Conservation (phyloP, 2,888 invertebrate genomes). For the Tiphia femorata region DNA sequence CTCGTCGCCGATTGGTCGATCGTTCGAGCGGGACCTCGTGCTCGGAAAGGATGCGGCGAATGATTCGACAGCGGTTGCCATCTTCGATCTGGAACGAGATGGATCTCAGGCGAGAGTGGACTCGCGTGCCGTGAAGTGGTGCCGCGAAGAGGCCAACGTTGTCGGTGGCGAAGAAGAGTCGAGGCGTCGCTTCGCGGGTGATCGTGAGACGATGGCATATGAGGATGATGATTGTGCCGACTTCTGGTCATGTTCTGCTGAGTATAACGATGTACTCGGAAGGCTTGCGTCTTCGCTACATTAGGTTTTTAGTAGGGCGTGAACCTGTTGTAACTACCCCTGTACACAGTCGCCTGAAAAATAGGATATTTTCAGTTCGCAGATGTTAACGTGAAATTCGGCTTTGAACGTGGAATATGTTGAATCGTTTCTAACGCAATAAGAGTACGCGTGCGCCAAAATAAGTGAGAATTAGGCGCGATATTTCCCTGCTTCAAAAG, state of each 20-base stretch:
- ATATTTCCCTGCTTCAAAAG: too few relatives aligned
- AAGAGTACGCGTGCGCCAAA: too few relatives aligned
- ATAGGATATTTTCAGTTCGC: not conserved
- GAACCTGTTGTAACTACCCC: constrained; percentile 95
- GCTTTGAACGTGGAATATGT: too few relatives aligned
- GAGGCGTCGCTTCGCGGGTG: constrained; percentile 65
- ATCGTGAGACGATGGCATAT: constrained; percentile 40
- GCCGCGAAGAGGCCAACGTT: too few relatives aligned
- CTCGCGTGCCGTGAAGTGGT: not conserved
- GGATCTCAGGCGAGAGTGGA: not conserved
- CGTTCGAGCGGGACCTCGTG: too few relatives aligned
- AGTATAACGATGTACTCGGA: constrained; percentile 56
- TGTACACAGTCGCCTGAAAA: constrained; percentile 90
- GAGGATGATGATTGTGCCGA: constrained; percentile 50
- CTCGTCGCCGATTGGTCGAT: too few relatives aligned
- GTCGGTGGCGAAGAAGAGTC: constrained; percentile 41
- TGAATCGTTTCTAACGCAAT: too few relatives aligned
- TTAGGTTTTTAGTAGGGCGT: constrained; percentile 83
- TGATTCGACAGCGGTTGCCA: too few relatives aligned
- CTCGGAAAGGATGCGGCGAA: too few relatives aligned
- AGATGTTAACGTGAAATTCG: too few relatives aligned
- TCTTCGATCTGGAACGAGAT: too few relatives aligned
- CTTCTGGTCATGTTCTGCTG: constrained; percentile 61
- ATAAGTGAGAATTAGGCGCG: too few relatives aligned
- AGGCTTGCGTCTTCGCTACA: constrained; percentile 40